Evolutionary conservation across 2,888 invertebrate genomes (phyloP), one percentile per base, ranked within the genome.

Genomic region (Notocelia uddmanniana): DNA sequence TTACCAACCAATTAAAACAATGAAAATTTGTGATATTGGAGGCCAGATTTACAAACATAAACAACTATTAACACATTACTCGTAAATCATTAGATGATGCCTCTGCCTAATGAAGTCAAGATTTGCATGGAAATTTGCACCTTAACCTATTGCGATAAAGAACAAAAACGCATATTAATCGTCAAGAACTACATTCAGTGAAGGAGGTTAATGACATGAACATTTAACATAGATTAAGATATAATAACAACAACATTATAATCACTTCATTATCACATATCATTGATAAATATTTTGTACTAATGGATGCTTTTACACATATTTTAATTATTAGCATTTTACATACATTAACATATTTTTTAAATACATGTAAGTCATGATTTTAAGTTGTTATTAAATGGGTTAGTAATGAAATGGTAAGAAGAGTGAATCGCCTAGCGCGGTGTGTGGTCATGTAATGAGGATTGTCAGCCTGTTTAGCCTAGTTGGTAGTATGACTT

Each of bases 161-260:
- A 21, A 5, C 10, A 19, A 11, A 55, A n/a, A 9, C 6, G n/a
- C 10, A 19, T 26, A 41, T 15, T 8, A 23, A n/a, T 8, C 31
- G 8, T n/a, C 26, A 1, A 23, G 13, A n/a, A 55, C 5, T n/a
- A 26, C 2, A 15, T 15, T 9, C 15, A 31, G 19, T n/a, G 11
- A 64, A 54, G 21, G 15, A 63, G 63, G 64, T 54, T 64, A 64
- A 64, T 64, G 64, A 37, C 52, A n/a, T 37, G 11, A 6, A 5
- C 52, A 54, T 52, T 64, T 34, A 52, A n/a, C 52, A 64, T 21
- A 64, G 37, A 52, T 50, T 50, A 37, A 54, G 23, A 23, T 54
- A 52, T 52, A 52, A 52, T 54, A 54, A 37, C 62, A 62, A 50
- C n/a, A n/a, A 64, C 21, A 64, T 64, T 11, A 64, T 63, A 3